A percentile compares a stretch with the other conserved stretches of the same genome.
Evolutionary conservation across 2,797 vertebrate genomes (phyloP).

Genomic region (Poecilia gillii): DNA sequence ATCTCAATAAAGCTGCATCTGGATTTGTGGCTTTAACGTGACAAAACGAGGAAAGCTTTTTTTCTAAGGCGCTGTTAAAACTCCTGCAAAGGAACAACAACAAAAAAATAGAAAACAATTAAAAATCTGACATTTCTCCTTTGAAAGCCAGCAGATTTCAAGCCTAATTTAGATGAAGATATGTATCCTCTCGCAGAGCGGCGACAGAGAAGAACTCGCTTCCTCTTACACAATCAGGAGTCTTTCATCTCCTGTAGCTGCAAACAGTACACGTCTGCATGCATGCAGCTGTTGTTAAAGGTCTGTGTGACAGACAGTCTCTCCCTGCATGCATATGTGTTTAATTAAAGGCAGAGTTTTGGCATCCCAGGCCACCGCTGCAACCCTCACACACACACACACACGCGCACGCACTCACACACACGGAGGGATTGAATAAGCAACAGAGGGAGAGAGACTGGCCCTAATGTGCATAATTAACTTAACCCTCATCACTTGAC

Average conservation of each 20-base stretch:
- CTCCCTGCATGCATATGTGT: constrained; percentile 86
- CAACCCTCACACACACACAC: constrained; percentile 51
- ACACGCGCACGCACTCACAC: constrained; percentile 24
- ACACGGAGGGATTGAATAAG: constrained; percentile 49
- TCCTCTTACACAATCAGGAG: constrained; percentile 36
- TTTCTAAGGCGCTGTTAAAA: neutral
- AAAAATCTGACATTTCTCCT: constrained; percentile 36
- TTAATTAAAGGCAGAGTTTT: constrained; percentile 93
- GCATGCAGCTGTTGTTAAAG: constrained; percentile 68
- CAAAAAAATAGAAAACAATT: constrained; percentile 24
- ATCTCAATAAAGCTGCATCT: neutral
- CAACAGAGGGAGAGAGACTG: constrained; percentile 56
- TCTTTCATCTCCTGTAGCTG: constrained; percentile 69
- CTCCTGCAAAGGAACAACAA: constrained; percentile 28
- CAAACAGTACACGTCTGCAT: constrained; percentile 55
- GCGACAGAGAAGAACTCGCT: constrained; percentile 46
- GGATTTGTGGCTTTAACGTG: neutral
- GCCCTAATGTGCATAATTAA: constrained; percentile 90
- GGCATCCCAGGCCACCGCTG: constrained; percentile 83
- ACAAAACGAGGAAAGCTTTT: neutral
- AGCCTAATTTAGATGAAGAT: constrained; percentile 59
- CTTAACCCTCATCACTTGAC: constrained; percentile 93
- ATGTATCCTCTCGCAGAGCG: constrained; percentile 51
- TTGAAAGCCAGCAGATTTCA: constrained; percentile 41
- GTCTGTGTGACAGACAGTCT: constrained; percentile 85